Evolutionary conservation across 2,888 invertebrate genomes (phyloP), one percentile per base, ranked within the genome.

Genomic region (Julus scandinavius): DNA sequence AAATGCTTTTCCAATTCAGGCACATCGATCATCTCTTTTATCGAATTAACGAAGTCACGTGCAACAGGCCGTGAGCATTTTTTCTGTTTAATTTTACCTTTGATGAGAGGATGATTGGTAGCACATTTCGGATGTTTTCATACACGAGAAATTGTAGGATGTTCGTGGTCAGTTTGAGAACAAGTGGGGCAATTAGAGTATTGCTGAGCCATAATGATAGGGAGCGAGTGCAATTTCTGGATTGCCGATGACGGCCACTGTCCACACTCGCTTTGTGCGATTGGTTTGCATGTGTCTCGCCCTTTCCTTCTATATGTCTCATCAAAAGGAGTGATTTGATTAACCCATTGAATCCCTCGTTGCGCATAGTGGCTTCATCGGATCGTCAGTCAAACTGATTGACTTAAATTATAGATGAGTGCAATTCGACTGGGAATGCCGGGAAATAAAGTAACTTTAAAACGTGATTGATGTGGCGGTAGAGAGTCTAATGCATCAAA

Each of bases 331-430:
- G 38, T 80, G 80, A 80, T 80, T 80, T 80, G 80, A 80, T 80
- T 80, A 80, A 80, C 80, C 80, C 80, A 80, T 80, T 80, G 80
- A 80, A 38, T 80, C 80, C 80, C 80, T 80, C 20, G 80, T 80
- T 80, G 80, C 80, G 80, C 80, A 13, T 80, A 80, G 80, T 38
- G 80, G 80, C 38, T 80, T 80, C 80, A 80, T 80, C 63, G 63
- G 63, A 17, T 20, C 63, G 63, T 63, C 63, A 20, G 63, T 63
- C 63, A 63, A 20, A 9, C 13, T 80, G 80, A 80, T 80, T 80
- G 80, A 80, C 80, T 80, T 80, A 80, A 80, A 80, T 80, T 80
- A 80, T 80, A 80, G 80, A 80, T 80, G 80, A 80, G 80, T 80
- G 80, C 38, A 80, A 80, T 80, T 80, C 80, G 80, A 20, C 80